Evolutionary conservation across 2,797 vertebrate genomes (phyloP), one percentile per base, ranked within the genome.

Genomic region (Vespertilio murinus): DNA sequence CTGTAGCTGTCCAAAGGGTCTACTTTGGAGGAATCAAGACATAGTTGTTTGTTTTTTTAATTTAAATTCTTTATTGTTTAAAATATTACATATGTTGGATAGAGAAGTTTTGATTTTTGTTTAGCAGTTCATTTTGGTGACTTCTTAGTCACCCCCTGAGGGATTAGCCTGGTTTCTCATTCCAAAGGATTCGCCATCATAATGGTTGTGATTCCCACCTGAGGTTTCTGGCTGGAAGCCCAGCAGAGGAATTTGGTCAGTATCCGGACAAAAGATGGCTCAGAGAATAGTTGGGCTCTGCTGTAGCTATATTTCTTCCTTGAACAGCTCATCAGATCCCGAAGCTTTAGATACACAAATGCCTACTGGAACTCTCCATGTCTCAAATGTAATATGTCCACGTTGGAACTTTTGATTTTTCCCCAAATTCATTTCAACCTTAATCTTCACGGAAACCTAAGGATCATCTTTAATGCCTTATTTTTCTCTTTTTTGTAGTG

Each of bases 401-500:
- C 38, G n/a, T 25, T 65, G 71, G 77, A 87, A n/a, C 20, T 88
- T 73, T 86, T 94, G 69, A 67, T 81, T 92, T 67, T 88, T 59
- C n/a, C 42, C 33, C 67, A 84, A 86, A 93, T 69, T 69, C 69
- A 18, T 78, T 92, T 88, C 65, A 67, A 59, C 45, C 5, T 25
- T 11, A 78, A 22, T 80, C n/a, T 90, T 92, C 78, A 81, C 45
- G 87, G 84, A 97, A 96, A 88, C 40, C 11, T 85, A 16, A 10
- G 33, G 74, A 5, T 56, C 38, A 75, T 94, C 20, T 65, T 95
- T 88, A 92, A 88, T 80, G 81, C 23, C 64, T 74, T 90, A 25
- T 67, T 85, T 82, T 77, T 69, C 42, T 88, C 28, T 90, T 89
- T 69, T 83, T 90, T 45, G 75, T 65, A 25, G 30, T 64, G 8